Base-by-base conservation (phyloP, 2,113 vertebrate genomes). In the Octodon degus region DNA sequence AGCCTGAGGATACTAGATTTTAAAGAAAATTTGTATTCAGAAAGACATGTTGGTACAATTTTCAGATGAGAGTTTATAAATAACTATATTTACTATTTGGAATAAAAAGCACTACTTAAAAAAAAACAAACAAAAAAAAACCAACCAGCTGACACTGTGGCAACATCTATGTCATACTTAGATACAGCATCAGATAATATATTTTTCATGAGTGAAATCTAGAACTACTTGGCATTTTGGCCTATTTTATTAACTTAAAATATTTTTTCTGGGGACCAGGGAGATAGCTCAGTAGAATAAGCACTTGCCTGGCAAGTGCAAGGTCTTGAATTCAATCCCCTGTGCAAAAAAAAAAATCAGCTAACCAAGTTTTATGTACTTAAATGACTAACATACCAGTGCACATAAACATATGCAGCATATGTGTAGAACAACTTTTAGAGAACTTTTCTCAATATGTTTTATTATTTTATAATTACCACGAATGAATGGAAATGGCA, bases 391-490 rank as follows among this genome's bases (percentile, higher is more conserved):
- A n/a, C 82, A 82, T 94, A 40, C 60, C 93, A 55, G 58, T 88
- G n/a, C 80, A 68, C 37, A 58, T 47, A 90, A 55, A 87, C 25
- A 43, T 17, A 87, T 2, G 58, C 7, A 83, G n/a, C 34, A 40
- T 22, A 40, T 65, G 4, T 13, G 32, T 93, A 30, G 12, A 55
- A 63, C 63, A 62, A 83, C 14, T 83, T 93, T 89, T 92, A 82
- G 60, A 37, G 94, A 93, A 76, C 10, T 50, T 86, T 63, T 86
- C 34, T n/a, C 3, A 62, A 5, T 84, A 74, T 63, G 91, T 85
- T 91, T 86, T 34, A 70, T n/a, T 94, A 4, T 86, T 94, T 95
- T 67, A 62, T 79, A 62, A 65, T 89, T 95, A 58, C 16, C 77
- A 14, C 83, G 70, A 84, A 79, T 22, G 16, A 93, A 77, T 89